Evolutionary conservation across 2,113 vertebrate species (phyloP).

Genomic region (Egretta garzetta): DNA sequence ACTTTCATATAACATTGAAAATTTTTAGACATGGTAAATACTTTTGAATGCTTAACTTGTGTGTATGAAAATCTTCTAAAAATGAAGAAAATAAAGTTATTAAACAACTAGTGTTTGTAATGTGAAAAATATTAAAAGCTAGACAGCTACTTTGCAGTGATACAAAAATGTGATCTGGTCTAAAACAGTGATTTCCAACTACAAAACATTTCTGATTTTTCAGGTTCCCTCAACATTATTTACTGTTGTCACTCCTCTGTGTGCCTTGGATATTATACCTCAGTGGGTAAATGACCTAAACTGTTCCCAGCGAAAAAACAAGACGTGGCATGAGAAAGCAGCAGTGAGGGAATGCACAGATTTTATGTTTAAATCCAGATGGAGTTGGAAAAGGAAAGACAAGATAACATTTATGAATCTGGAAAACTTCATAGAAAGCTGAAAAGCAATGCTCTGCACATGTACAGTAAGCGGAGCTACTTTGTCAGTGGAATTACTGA

Average conservation of each 20-base stretch:
- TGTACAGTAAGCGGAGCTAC: neutral
- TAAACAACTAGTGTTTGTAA: neutral
- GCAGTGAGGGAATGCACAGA: neutral
- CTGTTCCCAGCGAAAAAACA: rapidly evolving
- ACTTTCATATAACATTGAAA: neutral
- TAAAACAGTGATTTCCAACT: neutral
- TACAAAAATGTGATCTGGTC: neutral
- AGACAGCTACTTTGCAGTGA: neutral
- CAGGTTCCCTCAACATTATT: neutral
- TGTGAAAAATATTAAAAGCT: neutral
- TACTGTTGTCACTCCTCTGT: neutral
- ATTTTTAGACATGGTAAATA: neutral
- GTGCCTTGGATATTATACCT: neutral
- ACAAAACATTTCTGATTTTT: neutral
- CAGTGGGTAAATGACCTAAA: neutral
- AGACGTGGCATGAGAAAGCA: neutral
- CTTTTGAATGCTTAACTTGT: neutral
- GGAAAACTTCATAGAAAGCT: neutral
- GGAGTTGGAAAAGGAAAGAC: neutral
- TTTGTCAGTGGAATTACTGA: neutral
- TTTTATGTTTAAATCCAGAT: neutral
- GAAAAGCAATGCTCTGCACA: neutral
- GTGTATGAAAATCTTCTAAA: neutral
- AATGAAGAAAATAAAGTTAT: neutral
- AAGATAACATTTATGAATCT: neutral